Base-by-base conservation (phyloP, 1,140 invertebrate species). In the Cydia fagiglandana region DNA sequence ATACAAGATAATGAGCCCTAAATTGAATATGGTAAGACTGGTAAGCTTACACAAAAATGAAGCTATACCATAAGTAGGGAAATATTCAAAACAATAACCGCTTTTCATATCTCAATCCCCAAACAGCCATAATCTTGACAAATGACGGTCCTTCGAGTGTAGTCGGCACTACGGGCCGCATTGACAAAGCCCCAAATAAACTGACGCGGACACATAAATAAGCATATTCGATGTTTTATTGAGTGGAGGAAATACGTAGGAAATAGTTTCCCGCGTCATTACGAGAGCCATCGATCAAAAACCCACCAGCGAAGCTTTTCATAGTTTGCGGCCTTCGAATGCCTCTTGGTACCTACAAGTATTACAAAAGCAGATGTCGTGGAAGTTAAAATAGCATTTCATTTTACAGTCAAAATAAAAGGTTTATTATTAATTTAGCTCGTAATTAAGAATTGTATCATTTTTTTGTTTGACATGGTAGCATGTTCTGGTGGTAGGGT, bases 181-280 rank as follows among this genome's bases (percentile, higher is more conserved):
- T 89, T 88, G 88, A 91, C 90, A 90, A 88, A 90, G 86, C 88
- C 88, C 84, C 84, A 83, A 91, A 91, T 91, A 91, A 89, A 91
- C 85, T 88, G 87, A 88, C 85, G 83, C 86, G 82, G 85, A 84
- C 81, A 88, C 83, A 90, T 90, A 91, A 91, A 89, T 91, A 88
- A 90, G 89, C 90, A 89, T 91, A 91, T 90, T 93, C 83, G 87
- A 90, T 89, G 87, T 90, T 91, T 93, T 91, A 92, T 92, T 91
- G 90, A 92, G 87, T 91, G 81, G 82, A 90, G 90, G 91, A 92
- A 92, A 91, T 90, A 87, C 82, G 83, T 84, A 91, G 89, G 90
- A 91, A 93, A 91, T 91, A 89, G 88, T 91, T 92, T 89, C 85
- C 84, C 88, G 88, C 83, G 83, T 91, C 91, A 92, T 92, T 91